Evolutionary conservation across 2,888 invertebrate species (phyloP).

Genomic region (Apotomis capreana): DNA sequence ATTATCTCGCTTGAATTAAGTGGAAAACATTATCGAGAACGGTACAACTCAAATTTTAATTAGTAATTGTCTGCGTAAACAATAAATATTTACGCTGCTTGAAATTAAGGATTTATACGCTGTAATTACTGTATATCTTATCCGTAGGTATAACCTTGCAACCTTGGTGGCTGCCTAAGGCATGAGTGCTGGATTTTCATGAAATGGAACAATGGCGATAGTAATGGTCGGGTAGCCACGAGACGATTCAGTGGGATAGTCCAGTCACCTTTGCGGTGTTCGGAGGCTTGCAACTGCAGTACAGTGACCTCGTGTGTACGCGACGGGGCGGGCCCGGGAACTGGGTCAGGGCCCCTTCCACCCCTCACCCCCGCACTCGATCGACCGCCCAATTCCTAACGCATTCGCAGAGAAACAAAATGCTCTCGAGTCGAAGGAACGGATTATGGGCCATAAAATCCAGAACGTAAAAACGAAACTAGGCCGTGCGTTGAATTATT

Average conservation of each 20-base stretch:
- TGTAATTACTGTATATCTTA: conserved; percentile 1
- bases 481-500: conserved; percentile 27
- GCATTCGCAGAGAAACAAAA: conserved; percentile 63
- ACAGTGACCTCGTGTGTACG: conserved; percentile 82
- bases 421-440: conserved; percentile 48
- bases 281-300: conserved; percentile 77
- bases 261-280: conserved; percentile 73
- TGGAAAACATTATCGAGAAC: too few species aligned
- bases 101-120: neutral
- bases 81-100: conserved; percentile 1
- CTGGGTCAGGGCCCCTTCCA: conserved; percentile 70
- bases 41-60: conserved; percentile 16
- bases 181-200: neutral
- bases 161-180: neutral
- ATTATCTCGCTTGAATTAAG: too few species aligned
- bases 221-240: conserved; percentile 29
- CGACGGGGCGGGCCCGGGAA: conserved; percentile 58
- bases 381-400: conserved; percentile 80
- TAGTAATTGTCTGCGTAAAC: conserved; percentile 4
- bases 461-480: conserved; percentile 32
- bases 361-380: conserved; percentile 61
- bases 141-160: neutral
- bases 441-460: conserved; percentile 42
- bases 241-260: conserved; percentile 54
- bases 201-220: conserved; percentile 36